These are phyloP conservation scores for Diprion similis DNA, from an alignment of 1,140 invertebrate genomes.

Conservation along the genomic window DNA sequence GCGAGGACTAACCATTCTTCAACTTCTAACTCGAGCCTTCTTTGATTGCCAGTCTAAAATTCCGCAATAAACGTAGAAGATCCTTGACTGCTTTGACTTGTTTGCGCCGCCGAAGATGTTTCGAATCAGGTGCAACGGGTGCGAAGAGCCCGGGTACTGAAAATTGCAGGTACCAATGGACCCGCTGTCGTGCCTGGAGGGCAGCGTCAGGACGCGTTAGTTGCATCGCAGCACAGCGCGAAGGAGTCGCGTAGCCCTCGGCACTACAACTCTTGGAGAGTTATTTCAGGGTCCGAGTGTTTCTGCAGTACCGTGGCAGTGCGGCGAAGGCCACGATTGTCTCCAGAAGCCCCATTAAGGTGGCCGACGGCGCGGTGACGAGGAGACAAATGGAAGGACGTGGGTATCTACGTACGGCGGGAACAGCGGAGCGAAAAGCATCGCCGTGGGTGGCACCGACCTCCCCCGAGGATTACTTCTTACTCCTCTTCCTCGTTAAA, in stretches of 20 bases:
- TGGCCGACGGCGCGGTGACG: neutral
- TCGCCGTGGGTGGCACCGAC: constrained; percentile 36
- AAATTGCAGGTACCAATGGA: too few species aligned
- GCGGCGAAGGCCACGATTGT: neutral
- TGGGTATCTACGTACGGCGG: neutral
- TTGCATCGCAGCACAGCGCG: too few species aligned
- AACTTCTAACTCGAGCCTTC: too few species aligned
- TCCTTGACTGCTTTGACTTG: too few species aligned
- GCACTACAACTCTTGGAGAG: constrained; percentile 5
- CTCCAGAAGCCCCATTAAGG: constrained; percentile 13
- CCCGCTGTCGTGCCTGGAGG: too few species aligned
- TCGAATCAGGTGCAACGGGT: too few species aligned
- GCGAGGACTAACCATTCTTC: too few species aligned
- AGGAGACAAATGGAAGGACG: constrained; percentile 7
- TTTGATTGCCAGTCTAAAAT: too few species aligned
- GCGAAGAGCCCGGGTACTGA: too few species aligned
- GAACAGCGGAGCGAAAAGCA: neutral
- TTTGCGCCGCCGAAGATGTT: too few species aligned
- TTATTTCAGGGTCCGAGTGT: constrained; percentile 11
- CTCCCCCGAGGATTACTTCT: constrained; percentile 37
- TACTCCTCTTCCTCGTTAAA: constrained; percentile 28
- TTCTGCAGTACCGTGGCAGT: neutral
- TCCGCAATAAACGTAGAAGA: too few species aligned
- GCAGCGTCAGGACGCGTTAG: too few species aligned
- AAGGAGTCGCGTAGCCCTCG: neutral